Percentiles rank a stretch among this genome's conserved stretches.
Evolutionary conservation across 1,140 invertebrate species (phyloP).

Genomic region (Anoplolepis gracilipes): DNA sequence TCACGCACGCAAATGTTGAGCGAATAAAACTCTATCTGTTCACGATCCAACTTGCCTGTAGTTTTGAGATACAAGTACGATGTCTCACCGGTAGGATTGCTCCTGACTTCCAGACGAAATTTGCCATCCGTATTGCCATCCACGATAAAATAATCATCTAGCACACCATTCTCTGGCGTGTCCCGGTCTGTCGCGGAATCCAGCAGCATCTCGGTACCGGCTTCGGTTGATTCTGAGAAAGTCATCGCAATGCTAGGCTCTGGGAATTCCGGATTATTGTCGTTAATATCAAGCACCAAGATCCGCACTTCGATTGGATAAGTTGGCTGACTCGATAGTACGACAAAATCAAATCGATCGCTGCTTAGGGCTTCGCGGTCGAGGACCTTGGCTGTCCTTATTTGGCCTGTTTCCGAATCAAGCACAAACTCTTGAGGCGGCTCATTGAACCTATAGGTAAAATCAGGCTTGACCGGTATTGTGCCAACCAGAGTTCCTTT

Average conservation of each 20-base stretch:
- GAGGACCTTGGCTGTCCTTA: constrained; percentile 92
- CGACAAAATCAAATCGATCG: constrained; percentile 95
- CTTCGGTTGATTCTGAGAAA: constrained; percentile 96
- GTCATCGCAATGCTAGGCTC: constrained; percentile 94
- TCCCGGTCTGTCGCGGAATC: constrained; percentile 96
- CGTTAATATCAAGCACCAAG: constrained; percentile 94
- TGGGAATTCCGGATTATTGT: constrained; percentile 95
- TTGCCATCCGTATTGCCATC: constrained; percentile 95
- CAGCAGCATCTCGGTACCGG: constrained; percentile 93
- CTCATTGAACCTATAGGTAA: constrained; percentile 96
- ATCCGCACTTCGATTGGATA: constrained; percentile 97
- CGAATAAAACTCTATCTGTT: constrained; percentile 92
- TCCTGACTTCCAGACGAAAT: constrained; percentile 94
- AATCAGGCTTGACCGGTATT: constrained; percentile 94
- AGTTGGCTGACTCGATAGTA: constrained; percentile 96
- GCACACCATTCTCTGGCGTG: constrained; percentile 93
- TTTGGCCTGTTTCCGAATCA: constrained; percentile 93
- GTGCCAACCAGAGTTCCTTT: constrained; percentile 92
- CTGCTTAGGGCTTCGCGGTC: constrained; percentile 92
- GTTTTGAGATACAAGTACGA: constrained; percentile 96
- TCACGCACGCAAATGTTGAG: constrained; percentile 96
- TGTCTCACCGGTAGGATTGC: constrained; percentile 94
- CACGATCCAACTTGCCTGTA: constrained; percentile 95
- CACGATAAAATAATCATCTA: constrained; percentile 95
- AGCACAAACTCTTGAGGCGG: constrained; percentile 93